Evolutionary conservation across 2,888 invertebrate species (phyloP).

Genomic region (Chymomyza procnemis): DNA sequence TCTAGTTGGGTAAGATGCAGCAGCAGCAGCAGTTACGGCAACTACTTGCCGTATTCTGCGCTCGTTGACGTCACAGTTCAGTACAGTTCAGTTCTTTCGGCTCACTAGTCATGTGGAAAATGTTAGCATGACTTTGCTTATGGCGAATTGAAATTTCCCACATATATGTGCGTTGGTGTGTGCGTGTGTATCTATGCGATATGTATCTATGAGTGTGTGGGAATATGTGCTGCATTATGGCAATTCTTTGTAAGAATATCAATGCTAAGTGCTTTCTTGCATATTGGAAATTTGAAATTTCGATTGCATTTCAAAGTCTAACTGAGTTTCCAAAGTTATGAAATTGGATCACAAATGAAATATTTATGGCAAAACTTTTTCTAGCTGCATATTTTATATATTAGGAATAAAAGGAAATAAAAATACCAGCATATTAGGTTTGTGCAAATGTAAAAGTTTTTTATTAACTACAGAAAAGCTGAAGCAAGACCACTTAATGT

Average conservation of each 20-base stretch:
- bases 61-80: neutral
- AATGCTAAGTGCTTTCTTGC: conserved; percentile 47
- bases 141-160: conserved; percentile 50
- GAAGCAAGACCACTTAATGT: neutral
- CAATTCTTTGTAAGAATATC: conserved; percentile 25
- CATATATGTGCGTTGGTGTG: neutral
- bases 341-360: conserved; percentile 68
- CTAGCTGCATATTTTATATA: neutral
- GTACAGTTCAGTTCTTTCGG: neutral
- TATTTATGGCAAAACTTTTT: conserved; percentile 59
- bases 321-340: conserved; percentile 57
- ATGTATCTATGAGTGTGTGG: conserved; percentile 12
- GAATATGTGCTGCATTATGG: conserved; percentile 6
- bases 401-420: neutral
- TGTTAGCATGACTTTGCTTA: conserved; percentile 50
- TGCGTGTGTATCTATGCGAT: neutral
- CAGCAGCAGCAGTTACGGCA: conserved; percentile 15
- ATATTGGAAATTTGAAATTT: conserved; percentile 69
- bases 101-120: conserved; percentile 42
- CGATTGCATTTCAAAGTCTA: conserved; percentile 68
- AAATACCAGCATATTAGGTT: neutral
- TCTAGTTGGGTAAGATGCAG: conserved; percentile 13
- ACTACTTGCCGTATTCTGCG: conserved; percentile 5
- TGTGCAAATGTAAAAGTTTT: neutral
- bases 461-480: neutral